These are phyloP conservation scores for Neuroterus valhalla DNA, from an alignment of 1,140 invertebrate species.

Conservation along the genomic window DNA sequence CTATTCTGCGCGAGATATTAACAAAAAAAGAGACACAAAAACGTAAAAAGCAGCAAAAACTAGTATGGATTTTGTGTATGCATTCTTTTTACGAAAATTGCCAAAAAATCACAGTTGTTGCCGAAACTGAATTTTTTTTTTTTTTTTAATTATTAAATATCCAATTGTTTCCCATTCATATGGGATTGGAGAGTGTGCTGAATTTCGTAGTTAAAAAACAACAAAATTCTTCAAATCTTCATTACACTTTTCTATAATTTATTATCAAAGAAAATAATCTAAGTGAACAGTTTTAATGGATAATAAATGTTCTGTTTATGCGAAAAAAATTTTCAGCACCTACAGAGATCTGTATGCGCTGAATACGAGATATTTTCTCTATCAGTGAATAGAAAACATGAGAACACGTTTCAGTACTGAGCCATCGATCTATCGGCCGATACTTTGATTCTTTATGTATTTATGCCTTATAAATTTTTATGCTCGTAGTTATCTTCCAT, in stretches of 20 bases:
- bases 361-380: slow-evolving; percentile 4
- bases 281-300: slow-evolving; percentile 9
- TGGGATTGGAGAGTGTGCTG: too few relatives aligned
- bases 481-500: slow-evolving; percentile 6
- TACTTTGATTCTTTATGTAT: slow-evolving; percentile 34
- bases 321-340: background rate
- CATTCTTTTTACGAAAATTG: too few relatives aligned
- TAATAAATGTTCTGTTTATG: slow-evolving; percentile 14
- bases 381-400: slow-evolving; percentile 29
- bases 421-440: slow-evolving; percentile 15
- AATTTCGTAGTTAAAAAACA: background rate
- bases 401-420: slow-evolving; percentile 19
- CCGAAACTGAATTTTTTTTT: too few relatives aligned
- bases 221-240: background rate
- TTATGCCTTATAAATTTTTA: slow-evolving; percentile 32
- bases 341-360: background rate
- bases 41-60: too few relatives aligned
- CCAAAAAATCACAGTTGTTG: too few relatives aligned
- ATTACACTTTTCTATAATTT: slow-evolving; percentile 17
- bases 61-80: too few relatives aligned
- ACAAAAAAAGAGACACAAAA: too few relatives aligned
- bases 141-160: too few relatives aligned
- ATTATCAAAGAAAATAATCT: background rate
- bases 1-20: too few relatives aligned
- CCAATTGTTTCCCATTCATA: too few relatives aligned